These are phyloP conservation scores for Pseudococcus jackbeardsleyi DNA, from an alignment of 2,888 invertebrate genomes.

Conservation along the genomic window DNA sequence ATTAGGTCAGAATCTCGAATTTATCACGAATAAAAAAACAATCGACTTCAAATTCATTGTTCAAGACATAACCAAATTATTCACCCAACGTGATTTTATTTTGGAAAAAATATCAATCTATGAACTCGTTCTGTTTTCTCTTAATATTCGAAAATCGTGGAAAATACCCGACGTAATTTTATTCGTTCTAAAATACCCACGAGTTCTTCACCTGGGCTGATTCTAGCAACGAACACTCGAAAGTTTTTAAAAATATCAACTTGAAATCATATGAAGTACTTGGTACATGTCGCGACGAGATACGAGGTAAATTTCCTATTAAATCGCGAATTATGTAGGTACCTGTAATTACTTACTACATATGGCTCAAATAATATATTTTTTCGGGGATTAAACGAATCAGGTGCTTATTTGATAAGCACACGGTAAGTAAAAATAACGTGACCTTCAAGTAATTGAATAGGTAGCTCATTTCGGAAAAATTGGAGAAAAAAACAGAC, in stretches of 20 bases:
- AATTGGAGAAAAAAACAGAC: not conserved
- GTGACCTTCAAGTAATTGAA: not conserved
- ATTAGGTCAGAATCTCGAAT: conserved; percentile 5
- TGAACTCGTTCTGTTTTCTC: no score
- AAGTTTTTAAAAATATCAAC: not conserved
- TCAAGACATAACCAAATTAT: not conserved
- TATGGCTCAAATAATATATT: not conserved
- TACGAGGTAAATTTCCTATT: not conserved
- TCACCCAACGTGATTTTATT: no score
- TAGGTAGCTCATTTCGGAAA: not conserved
- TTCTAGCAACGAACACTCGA: not conserved
- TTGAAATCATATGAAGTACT: not conserved
- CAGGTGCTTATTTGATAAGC: not conserved
- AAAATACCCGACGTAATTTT: not conserved
- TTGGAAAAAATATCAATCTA: no score
- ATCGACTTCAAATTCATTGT: not conserved
- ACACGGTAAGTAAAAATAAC: not conserved
- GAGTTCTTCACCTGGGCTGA: not conserved
- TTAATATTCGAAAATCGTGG: no score
- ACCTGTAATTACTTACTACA: not conserved
- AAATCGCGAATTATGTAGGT: not conserved
- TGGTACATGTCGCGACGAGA: not conserved
- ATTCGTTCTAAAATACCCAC: not conserved
- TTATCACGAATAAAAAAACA: not conserved
- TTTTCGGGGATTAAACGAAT: not conserved